These are phyloP conservation scores for Embiotoca jacksoni DNA, from an alignment of 2,113 vertebrate genomes.

Conservation along the genomic window DNA sequence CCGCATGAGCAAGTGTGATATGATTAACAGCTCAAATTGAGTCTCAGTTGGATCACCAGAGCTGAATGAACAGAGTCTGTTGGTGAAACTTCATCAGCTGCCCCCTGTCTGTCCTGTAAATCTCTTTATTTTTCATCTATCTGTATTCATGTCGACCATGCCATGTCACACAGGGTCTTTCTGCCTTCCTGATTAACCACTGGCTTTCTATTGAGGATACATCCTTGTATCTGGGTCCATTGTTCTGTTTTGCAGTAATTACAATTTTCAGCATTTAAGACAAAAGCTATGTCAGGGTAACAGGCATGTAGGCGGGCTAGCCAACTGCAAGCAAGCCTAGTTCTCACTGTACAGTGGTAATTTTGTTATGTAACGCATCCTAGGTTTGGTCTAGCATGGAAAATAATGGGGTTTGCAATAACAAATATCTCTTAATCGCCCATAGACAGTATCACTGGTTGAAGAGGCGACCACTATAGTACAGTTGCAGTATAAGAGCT, in stretches of 20 bases:
- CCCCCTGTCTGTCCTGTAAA: constrained; percentile 13
- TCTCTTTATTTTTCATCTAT: constrained; percentile 41
- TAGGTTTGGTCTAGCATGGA: constrained; percentile 48
- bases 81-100: constrained; percentile 15
- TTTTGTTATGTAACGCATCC: constrained; percentile 68
- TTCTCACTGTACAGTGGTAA: constrained; percentile 53
- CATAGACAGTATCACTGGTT: background rate
- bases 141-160: constrained; percentile 13
- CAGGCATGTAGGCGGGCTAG: constrained; percentile 55
- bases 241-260: constrained; percentile 72
- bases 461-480: background rate
- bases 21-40: constrained; percentile 39
- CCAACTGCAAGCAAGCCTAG: constrained; percentile 35
- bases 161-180: constrained; percentile 30
- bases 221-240: constrained; percentile 52
- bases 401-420: constrained; percentile 48
- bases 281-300: constrained; percentile 46
- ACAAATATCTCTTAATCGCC: constrained; percentile 37
- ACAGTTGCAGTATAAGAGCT: background rate
- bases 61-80: background rate
- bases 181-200: constrained; percentile 46
- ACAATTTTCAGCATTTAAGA: constrained; percentile 66
- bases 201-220: constrained; percentile 40
- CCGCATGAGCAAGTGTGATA: constrained; percentile 29
- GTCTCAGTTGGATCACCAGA: constrained; percentile 20